These are phyloP conservation scores for Ceriagrion tenellum DNA, from an alignment of 2,888 invertebrate species.

Conservation along the genomic window DNA sequence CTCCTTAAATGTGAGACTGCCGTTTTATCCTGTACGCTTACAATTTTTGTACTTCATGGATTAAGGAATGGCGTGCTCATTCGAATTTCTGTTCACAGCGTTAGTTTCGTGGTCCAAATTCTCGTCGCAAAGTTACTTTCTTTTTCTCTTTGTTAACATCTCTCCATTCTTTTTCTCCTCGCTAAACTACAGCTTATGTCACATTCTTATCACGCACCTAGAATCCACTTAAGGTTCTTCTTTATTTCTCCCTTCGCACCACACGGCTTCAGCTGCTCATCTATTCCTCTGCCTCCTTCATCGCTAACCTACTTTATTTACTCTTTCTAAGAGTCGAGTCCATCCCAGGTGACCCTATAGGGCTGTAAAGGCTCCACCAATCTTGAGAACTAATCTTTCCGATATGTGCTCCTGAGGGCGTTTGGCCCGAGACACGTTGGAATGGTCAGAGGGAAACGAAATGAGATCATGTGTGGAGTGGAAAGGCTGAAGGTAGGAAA, in stretches of 20 bases:
- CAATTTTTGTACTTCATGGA: too few relatives aligned
- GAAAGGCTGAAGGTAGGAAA: not conserved
- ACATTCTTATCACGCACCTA: not conserved
- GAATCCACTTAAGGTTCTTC: not conserved
- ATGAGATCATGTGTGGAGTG: not conserved
- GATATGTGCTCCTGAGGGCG: not conserved
- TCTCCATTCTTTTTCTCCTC: not conserved
- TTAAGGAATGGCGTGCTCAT: too few relatives aligned
- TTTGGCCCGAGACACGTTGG: not conserved
- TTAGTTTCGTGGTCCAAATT: not conserved
- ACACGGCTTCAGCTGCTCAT: not conserved
- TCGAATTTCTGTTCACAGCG: not conserved
- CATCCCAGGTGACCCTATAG: not conserved
- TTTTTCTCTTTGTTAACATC: not conserved
- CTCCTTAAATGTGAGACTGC: too few relatives aligned
- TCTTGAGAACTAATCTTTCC: not conserved
- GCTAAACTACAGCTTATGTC: not conserved
- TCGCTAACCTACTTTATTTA: not conserved
- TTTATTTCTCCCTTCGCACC: not conserved
- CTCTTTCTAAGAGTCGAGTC: not conserved
- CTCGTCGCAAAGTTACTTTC: not conserved
- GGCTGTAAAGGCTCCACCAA: not conserved
- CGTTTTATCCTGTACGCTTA: too few relatives aligned
- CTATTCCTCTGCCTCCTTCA: not conserved
- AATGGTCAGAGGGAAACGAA: not conserved